Evolutionary conservation across 2,888 invertebrate genomes (phyloP).

Genomic region (Cartodere bifasciata): DNA sequence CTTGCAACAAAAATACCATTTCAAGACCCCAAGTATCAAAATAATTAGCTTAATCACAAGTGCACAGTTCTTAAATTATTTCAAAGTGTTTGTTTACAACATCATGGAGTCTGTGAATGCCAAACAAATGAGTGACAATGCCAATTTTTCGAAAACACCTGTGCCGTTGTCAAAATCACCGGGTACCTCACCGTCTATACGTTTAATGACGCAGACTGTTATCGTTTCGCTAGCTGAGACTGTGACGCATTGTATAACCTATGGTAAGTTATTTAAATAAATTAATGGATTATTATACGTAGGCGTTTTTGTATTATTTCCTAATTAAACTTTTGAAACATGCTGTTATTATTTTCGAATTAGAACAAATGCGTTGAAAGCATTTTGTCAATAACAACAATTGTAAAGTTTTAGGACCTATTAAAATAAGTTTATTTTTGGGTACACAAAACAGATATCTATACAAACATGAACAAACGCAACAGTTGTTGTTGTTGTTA

Average conservation of each 20-base stretch:
- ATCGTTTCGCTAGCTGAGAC: constrained; percentile 36
- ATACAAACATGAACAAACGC: too few species aligned
- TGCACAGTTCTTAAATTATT: not conserved
- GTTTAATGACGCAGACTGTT: constrained; percentile 33
- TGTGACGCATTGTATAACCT: constrained; percentile 44
- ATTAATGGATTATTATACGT: too few species aligned
- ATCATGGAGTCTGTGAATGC: constrained; percentile 19
- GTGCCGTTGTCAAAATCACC: constrained; percentile 32
- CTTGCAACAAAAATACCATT: too few species aligned
- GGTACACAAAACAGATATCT: too few species aligned
- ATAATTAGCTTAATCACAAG: constrained; percentile 1
- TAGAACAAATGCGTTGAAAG: too few species aligned
- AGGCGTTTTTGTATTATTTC: too few species aligned
- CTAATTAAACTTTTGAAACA: not conserved
- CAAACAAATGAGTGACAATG: constrained; percentile 19
- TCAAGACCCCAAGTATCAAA: too few species aligned
- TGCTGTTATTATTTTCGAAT: constrained; percentile 1
- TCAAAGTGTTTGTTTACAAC: constrained; percentile 3
- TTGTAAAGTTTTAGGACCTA: too few species aligned
- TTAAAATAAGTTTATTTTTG: too few species aligned
- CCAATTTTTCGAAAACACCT: constrained; percentile 32
- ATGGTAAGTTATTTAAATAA: constrained; percentile 42
- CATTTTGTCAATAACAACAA: too few species aligned
- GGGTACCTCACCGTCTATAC: constrained; percentile 30
- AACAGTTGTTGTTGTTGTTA: too few species aligned